These are phyloP conservation scores for Smittia aterrima DNA, from an alignment of 2,888 invertebrate species.

Conservation along the genomic window DNA sequence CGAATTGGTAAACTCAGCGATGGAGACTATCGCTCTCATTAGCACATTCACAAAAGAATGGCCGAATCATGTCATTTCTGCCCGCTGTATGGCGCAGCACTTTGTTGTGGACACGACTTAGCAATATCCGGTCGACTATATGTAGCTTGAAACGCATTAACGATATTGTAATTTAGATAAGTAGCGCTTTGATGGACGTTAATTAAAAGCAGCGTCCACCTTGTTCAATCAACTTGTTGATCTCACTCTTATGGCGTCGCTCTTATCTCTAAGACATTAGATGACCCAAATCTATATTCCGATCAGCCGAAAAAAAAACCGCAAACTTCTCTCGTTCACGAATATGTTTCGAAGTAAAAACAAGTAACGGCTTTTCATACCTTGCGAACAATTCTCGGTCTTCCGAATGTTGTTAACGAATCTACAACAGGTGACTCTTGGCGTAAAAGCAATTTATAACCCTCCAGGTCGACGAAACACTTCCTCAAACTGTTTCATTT, in stretches of 20 bases:
- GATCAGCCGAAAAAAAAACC: not conserved
- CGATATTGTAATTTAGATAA: constrained; percentile 39
- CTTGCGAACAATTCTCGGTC: not conserved
- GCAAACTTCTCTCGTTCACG: not conserved
- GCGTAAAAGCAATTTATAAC: constrained; percentile 32
- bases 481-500: constrained; percentile 26
- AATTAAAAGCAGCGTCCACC: constrained; percentile 24
- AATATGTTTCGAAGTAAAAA: not conserved
- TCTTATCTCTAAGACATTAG: not conserved
- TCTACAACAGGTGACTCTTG: constrained; percentile 40
- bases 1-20: not conserved
- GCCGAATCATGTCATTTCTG: constrained; percentile 26
- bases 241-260: not conserved
- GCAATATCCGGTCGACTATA: constrained; percentile 35
- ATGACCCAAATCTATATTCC: constrained; percentile 23
- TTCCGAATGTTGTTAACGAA: not conserved
- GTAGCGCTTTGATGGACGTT: constrained; percentile 17
- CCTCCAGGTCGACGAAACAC: constrained; percentile 18
- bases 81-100: not conserved
- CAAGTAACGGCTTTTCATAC: not conserved
- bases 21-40: constrained; percentile 18
- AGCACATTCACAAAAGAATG: constrained; percentile 41
- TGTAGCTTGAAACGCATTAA: constrained; percentile 20
- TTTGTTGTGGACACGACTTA: constrained; percentile 21
- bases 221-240: not conserved